These are phyloP conservation scores for Chloroceryle aenea DNA, from an alignment of 2,113 vertebrate genomes.

Conservation along the genomic window DNA sequence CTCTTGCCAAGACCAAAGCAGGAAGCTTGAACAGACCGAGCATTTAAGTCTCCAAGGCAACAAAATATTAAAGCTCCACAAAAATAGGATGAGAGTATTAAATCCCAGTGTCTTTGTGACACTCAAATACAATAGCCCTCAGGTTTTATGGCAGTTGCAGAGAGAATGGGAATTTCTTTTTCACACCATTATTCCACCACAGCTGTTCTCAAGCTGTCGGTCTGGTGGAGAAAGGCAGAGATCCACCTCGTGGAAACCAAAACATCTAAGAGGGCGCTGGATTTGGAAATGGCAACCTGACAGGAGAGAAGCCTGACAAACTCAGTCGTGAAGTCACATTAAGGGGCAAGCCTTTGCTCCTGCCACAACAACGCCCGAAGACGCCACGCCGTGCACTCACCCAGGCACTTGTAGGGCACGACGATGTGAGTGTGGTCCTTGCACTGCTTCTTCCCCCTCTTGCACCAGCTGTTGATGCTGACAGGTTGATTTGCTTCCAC, in stretches of 20 bases:
- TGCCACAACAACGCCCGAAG: not conserved
- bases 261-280: not conserved
- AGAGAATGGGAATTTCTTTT: conserved; percentile 22
- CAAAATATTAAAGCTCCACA: conserved; percentile 61
- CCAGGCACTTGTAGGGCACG: conserved; percentile 94
- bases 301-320: not conserved
- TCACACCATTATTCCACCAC: not conserved
- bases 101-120: conserved; percentile 33
- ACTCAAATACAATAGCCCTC: conserved; percentile 34
- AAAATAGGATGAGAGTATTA: conserved; percentile 49
- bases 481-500: conserved; percentile 93
- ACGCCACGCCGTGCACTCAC: conserved; percentile 72
- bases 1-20: conserved; percentile 53
- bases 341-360: not conserved
- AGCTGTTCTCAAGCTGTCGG: not conserved
- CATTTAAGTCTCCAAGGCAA: conserved; percentile 55
- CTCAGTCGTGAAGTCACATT: not conserved
- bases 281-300: not conserved
- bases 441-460: conserved; percentile 91
- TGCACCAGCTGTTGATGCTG: conserved; percentile 94
- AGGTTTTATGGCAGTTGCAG: conserved; percentile 21
- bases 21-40: conserved; percentile 45
- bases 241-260: not conserved
- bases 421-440: conserved; percentile 88
- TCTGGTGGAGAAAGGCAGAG: not conserved